Conservation (phyloP, 1,140 invertebrate genomes). For the Drosophila pectinifera region DNA sequence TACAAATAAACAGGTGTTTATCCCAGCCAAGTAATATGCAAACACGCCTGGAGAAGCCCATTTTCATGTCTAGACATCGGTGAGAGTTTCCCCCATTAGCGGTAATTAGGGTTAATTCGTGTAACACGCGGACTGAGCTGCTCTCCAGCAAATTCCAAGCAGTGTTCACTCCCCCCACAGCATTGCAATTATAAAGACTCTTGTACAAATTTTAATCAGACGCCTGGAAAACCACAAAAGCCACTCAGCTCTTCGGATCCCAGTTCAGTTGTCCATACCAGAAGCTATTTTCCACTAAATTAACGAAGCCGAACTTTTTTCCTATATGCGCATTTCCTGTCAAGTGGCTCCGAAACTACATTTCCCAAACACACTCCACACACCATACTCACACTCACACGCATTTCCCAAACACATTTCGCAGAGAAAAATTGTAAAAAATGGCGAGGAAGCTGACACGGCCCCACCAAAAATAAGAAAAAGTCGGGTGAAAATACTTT, state of each 20-base stretch:
- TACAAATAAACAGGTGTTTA: conserved; percentile 51
- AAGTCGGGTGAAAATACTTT: conserved; percentile 20
- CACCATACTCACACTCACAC: conserved; percentile 10
- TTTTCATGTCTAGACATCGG: conserved; percentile 44
- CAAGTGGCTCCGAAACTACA: conserved; percentile 55
- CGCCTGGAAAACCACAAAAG: conserved; percentile 7
- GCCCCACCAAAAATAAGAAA: neutral
- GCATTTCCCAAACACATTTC: conserved; percentile 16
- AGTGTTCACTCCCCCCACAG: neutral
- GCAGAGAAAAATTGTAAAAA: conserved; percentile 55
- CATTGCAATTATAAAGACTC: conserved; percentile 19
- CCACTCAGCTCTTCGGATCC: conserved; percentile 19
- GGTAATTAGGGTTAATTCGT: conserved; percentile 32
- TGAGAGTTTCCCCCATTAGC: conserved; percentile 27
- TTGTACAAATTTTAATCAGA: conserved; percentile 24
- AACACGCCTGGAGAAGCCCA: conserved; percentile 23
- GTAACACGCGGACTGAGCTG: conserved; percentile 9
- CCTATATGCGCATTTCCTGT: conserved; percentile 63
- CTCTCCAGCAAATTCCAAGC: neutral
- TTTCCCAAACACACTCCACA: conserved; percentile 18
- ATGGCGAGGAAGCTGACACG: conserved; percentile 22
- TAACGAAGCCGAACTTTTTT: conserved; percentile 45
- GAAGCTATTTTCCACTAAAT: conserved; percentile 76
- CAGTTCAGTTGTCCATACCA: conserved; percentile 26
- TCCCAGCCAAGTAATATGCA: conserved; percentile 33